A percentile compares a stretch with the other conserved stretches of the same genome.
phyloP scores from a whole-genome alignment of 2,888 invertebrate species.

The Athalia cordata region DNA sequence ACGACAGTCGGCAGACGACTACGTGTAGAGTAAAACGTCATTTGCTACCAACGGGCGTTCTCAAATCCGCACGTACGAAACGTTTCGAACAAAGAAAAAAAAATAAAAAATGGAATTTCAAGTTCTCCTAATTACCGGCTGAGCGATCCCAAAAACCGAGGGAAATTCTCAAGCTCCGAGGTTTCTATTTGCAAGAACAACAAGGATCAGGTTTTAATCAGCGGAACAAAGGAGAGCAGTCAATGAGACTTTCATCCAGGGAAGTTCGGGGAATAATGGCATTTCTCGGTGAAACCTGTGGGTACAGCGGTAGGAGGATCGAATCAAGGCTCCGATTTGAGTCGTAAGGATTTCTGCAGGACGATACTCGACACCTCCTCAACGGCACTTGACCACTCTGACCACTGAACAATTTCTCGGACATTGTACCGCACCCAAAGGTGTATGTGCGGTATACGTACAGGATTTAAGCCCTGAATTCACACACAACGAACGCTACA shows the following conservation, averaged over 20 bases:
- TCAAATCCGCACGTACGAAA: conserved; percentile 11
- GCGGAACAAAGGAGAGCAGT: conserved; percentile 63
- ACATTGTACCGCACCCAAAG: too few relatives aligned
- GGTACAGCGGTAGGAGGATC: background rate
- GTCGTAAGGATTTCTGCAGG: too few relatives aligned
- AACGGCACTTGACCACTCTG: too few relatives aligned
- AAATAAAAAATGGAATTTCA: background rate
- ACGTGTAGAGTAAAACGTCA: conserved; percentile 52
- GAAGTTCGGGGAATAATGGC: too few relatives aligned
- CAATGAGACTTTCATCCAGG: background rate
- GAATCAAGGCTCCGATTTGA: background rate
- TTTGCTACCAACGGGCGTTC: conserved; percentile 46
- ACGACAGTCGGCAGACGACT: conserved; percentile 16
- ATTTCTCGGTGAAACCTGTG: too few relatives aligned
- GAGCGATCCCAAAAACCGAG: background rate
- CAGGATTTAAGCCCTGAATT: too few relatives aligned
- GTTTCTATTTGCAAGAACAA: conserved; percentile 64
- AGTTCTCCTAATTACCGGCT: too few relatives aligned
- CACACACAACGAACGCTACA: too few relatives aligned
- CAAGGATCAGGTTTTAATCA: conserved; percentile 67
- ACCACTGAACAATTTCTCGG: too few relatives aligned
- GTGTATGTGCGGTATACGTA: too few relatives aligned
- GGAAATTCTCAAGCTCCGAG: background rate
- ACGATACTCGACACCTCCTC: too few relatives aligned
- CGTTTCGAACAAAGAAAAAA: conserved; percentile 48